Evolutionary conservation across 2,797 vertebrate species (phyloP).

Genomic region (Micrastur ruficollis): DNA sequence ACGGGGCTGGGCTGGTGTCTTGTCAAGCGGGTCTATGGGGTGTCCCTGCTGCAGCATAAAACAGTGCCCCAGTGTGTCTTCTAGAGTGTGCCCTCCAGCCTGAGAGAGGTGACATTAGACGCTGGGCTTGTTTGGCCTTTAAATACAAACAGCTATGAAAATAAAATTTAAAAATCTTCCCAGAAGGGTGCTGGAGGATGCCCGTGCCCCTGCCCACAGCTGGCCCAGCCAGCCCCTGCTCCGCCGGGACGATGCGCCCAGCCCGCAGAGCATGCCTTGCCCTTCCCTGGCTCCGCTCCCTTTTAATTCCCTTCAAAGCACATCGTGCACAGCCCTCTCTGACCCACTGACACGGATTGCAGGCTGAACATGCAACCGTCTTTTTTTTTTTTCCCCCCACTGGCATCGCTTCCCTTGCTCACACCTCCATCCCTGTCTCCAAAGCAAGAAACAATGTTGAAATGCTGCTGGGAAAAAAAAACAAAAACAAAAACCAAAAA

Average conservation of each 20-base stretch:
- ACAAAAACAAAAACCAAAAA: too few relatives aligned
- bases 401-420: background rate
- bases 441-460: background rate
- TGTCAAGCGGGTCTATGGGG: background rate
- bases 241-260: accelerated
- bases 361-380: background rate
- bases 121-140: background rate
- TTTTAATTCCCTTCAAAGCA: background rate
- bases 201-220: background rate
- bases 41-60: background rate
- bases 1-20: accelerated
- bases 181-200: background rate
- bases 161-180: background rate
- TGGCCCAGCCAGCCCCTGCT: background rate
- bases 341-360: background rate
- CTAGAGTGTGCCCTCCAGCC: background rate
- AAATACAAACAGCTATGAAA: background rate
- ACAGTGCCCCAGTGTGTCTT: background rate
- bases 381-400: background rate
- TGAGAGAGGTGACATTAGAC: background rate
- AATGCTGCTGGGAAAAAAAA: background rate
- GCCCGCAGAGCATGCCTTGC: background rate
- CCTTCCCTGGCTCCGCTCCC: background rate
- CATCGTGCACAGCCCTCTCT: background rate
- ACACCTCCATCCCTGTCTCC: background rate